A percentile compares a stretch with the other conserved stretches of the same genome.
phyloP scores from a whole-genome alignment of 1,140 invertebrate species.

The Papilio helenus region DNA sequence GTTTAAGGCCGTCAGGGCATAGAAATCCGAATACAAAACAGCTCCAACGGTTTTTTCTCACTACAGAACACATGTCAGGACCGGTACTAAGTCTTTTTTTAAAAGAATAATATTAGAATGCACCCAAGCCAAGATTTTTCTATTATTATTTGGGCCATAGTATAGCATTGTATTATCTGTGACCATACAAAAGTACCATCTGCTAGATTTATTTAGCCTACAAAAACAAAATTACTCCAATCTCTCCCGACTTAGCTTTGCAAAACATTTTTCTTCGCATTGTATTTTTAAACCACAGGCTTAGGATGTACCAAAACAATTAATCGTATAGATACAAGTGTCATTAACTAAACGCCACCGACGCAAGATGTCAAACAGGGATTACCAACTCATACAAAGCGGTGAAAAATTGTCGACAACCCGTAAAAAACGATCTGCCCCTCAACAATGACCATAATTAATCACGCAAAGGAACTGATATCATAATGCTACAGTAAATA shows the following conservation, averaged over 20 bases:
- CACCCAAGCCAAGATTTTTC: too few relatives aligned
- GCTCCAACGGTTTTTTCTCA: too few relatives aligned
- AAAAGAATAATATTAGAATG: too few relatives aligned
- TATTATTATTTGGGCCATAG: too few relatives aligned
- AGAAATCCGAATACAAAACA: too few relatives aligned
- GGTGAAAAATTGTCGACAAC: constrained; percentile 75
- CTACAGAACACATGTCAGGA: too few relatives aligned
- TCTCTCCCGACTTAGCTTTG: background rate
- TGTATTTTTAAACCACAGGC: constrained; percentile 28
- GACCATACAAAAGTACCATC: too few relatives aligned
- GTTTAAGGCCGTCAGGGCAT: too few relatives aligned
- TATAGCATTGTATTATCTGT: too few relatives aligned
- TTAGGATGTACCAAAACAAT: constrained; percentile 52
- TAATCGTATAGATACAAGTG: constrained; percentile 54
- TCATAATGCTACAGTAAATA: constrained; percentile 41
- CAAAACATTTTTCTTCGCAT: background rate
- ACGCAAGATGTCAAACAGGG: constrained; percentile 72
- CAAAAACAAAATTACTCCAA: constrained; percentile 35
- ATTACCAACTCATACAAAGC: constrained; percentile 73
- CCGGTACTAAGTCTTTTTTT: too few relatives aligned
- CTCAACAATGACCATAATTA: constrained; percentile 51
- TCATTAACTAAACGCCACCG: constrained; percentile 70
- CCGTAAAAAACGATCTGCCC: constrained; percentile 64
- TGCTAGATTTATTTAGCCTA: background rate
- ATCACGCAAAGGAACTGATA: constrained; percentile 42